These are phyloP conservation scores for Acipenser transmontanus DNA, from an alignment of 2,797 vertebrate species.

Conservation along the genomic window DNA sequence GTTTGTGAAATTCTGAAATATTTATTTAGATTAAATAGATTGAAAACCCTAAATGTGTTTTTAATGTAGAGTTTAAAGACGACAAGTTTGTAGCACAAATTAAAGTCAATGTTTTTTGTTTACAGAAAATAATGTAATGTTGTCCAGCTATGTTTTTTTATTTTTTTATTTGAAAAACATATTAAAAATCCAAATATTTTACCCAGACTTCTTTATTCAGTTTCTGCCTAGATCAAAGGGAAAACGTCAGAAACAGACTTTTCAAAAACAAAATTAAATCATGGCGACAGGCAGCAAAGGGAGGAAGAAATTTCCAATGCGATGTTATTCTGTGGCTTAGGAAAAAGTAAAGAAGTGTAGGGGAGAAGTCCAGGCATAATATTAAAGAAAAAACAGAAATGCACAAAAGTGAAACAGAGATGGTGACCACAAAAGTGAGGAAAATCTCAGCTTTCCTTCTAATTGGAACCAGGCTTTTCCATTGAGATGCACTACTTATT, in stretches of 20 bases:
- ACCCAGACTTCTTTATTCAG: not conserved
- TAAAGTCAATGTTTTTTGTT: too few relatives aligned
- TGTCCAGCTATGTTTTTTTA: too few relatives aligned
- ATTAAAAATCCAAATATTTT: not conserved
- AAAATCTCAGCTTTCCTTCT: constrained; percentile 46
- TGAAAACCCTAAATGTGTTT: too few relatives aligned
- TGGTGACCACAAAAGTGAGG: constrained; percentile 36
- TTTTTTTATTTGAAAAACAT: too few relatives aligned
- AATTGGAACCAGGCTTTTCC: constrained; percentile 37
- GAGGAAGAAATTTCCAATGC: constrained; percentile 33
- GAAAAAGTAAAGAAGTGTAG: constrained; percentile 20
- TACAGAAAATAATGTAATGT: too few relatives aligned
- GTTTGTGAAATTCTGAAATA: too few relatives aligned
- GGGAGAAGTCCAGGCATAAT: constrained; percentile 29
- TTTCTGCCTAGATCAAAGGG: constrained; percentile 12
- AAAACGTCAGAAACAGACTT: constrained; percentile 20
- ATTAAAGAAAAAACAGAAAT: constrained; percentile 20
- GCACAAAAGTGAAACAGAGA: constrained; percentile 12
- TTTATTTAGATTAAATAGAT: too few relatives aligned
- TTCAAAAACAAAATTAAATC: constrained; percentile 36
- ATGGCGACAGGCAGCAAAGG: constrained; percentile 30
- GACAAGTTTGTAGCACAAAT: too few relatives aligned
- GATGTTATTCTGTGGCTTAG: constrained; percentile 25
- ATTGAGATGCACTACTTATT: constrained; percentile 30
- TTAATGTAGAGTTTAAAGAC: too few relatives aligned